Conservation (phyloP, 2,888 invertebrate species). For the Halocaridina rubra region DNA sequence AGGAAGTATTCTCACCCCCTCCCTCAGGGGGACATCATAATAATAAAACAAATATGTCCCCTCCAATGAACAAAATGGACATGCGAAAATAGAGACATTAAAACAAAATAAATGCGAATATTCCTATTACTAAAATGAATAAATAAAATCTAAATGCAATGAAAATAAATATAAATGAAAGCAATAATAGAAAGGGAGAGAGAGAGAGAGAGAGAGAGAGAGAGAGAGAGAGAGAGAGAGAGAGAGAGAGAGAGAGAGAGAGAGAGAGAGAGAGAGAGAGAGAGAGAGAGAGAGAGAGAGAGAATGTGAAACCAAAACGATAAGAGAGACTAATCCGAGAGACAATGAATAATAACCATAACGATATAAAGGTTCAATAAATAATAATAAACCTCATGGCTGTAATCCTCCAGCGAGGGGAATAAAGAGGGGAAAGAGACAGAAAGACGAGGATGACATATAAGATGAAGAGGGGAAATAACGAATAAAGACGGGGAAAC, state of each 20-base stretch:
- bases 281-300: background rate
- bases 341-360: background rate
- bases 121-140: too few species aligned
- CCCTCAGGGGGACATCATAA: too few species aligned
- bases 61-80: too few species aligned
- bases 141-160: too few species aligned
- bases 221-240: background rate
- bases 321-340: background rate
- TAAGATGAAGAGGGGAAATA: constrained; percentile 37
- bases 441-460: constrained; percentile 13
- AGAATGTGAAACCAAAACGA: background rate
- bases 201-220: background rate
- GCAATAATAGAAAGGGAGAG: constrained; percentile 1
- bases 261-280: constrained; percentile 6
- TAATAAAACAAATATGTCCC: too few species aligned
- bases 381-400: background rate
- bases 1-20: too few species aligned
- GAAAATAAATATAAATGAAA: too few species aligned
- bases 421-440: background rate
- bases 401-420: background rate
- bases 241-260: background rate
- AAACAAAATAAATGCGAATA: too few species aligned
- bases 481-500: constrained; percentile 31
- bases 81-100: too few species aligned
- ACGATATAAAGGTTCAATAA: background rate